A percentile compares a stretch with the other conserved stretches of the same genome.
Conservation (phyloP, 2,797 vertebrate genomes). For the Eulemur rubriventer region DNA sequence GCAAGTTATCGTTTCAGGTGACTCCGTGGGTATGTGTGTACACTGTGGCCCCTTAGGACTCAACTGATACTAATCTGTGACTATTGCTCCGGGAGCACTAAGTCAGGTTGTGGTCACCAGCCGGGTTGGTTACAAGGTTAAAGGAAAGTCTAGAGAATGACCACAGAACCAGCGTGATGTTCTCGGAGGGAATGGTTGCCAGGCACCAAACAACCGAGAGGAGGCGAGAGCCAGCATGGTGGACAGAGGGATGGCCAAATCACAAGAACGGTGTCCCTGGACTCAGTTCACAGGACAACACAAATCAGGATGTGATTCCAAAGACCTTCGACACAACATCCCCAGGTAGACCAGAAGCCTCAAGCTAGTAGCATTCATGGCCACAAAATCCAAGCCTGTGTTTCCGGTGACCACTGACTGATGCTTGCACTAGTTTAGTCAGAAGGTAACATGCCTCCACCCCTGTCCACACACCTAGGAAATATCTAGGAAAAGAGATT, state of each 20-base stretch:
- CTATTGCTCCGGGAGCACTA: neutral
- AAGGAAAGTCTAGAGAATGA: neutral
- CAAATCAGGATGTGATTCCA: neutral
- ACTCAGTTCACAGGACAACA: neutral
- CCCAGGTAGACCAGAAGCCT: neutral
- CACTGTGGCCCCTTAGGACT: neutral
- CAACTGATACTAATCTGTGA: neutral
- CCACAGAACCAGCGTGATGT: neutral
- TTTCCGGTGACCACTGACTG: neutral
- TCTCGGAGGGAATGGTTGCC: neutral
- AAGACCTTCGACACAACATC: neutral
- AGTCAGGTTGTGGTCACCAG: neutral
- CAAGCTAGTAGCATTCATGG: accelerated
- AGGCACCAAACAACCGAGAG: neutral
- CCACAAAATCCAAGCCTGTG: neutral
- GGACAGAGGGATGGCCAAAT: neutral
- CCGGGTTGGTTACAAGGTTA: neutral
- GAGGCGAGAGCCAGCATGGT: neutral
- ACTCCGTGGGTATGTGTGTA: neutral
- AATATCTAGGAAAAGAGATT: constrained; percentile 11
- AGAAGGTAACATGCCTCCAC: neutral
- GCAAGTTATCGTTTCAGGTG: neutral
- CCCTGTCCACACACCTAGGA: neutral
- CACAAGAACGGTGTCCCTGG: neutral
- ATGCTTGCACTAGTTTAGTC: neutral